phyloP scores from a whole-genome alignment of 2,797 vertebrate species.

The Eospalax fontanierii region DNA sequence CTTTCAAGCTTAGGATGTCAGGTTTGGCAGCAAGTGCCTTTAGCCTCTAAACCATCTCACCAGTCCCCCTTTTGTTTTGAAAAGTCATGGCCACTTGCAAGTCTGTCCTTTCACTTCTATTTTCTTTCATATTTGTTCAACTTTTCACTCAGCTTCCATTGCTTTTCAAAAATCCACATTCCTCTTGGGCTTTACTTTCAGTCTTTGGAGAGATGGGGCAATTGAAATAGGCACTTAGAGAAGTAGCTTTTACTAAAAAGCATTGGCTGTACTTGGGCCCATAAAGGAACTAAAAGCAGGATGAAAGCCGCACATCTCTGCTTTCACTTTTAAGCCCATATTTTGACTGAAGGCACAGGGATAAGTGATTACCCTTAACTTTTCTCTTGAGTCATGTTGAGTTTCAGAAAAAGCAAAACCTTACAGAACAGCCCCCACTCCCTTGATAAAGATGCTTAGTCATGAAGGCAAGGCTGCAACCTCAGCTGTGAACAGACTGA shows the following conservation, averaged over 20 bases:
- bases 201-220: neutral
- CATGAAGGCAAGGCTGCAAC: neutral
- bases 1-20: no score
- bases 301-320: neutral
- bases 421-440: neutral
- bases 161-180: constrained; percentile 41
- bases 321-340: neutral
- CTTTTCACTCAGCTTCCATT: neutral
- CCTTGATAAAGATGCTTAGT: neutral
- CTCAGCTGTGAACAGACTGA: neutral
- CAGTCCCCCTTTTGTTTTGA: neutral
- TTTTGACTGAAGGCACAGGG: no score
- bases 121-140: constrained; percentile 17
- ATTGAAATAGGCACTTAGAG: neutral
- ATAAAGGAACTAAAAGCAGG: neutral
- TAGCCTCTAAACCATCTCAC: no score
- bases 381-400: neutral
- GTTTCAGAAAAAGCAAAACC: neutral
- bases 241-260: neutral
- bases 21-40: no score
- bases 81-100: constrained; percentile 2
- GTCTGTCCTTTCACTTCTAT: neutral
- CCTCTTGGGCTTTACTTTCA: neutral
- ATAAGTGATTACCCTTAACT: neutral
- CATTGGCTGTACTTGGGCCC: neutral